phyloP scores from a whole-genome alignment of 2,888 invertebrate genomes.

The Ernsta delagoae region DNA sequence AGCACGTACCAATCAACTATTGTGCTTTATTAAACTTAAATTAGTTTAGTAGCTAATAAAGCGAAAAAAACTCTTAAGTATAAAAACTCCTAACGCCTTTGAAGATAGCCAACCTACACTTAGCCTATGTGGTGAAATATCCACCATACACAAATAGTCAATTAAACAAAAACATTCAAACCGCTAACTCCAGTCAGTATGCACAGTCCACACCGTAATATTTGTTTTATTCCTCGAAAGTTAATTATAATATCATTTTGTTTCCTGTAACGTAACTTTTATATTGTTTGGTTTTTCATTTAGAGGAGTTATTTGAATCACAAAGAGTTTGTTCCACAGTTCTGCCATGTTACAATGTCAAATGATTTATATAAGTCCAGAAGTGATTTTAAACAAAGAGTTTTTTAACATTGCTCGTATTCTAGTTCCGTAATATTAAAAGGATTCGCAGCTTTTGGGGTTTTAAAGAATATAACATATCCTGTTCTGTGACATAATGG shows the following conservation, averaged over 20 bases:
- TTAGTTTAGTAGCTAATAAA: too few relatives aligned
- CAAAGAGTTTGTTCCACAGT: conserved; percentile 26
- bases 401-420: conserved; percentile 3
- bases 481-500: too few relatives aligned
- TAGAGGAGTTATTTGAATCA: conserved; percentile 32
- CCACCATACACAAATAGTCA: too few relatives aligned
- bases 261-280: conserved; percentile 38
- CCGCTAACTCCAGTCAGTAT: background rate
- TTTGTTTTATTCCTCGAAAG: conserved; percentile 39
- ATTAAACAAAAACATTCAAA: background rate
- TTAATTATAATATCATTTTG: conserved; percentile 48
- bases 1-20: too few relatives aligned
- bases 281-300: conserved; percentile 8
- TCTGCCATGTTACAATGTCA: background rate
- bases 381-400: conserved; percentile 30
- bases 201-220: conserved; percentile 25
- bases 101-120: too few relatives aligned
- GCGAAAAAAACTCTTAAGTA: too few relatives aligned
- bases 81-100: too few relatives aligned
- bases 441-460: too few relatives aligned
- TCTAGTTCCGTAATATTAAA: background rate
- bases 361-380: conserved; percentile 11
- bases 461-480: too few relatives aligned
- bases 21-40: too few relatives aligned
- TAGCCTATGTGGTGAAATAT: too few relatives aligned